phyloP scores from a whole-genome alignment of 2,113 vertebrate species.

The Takifugu flavidus region DNA sequence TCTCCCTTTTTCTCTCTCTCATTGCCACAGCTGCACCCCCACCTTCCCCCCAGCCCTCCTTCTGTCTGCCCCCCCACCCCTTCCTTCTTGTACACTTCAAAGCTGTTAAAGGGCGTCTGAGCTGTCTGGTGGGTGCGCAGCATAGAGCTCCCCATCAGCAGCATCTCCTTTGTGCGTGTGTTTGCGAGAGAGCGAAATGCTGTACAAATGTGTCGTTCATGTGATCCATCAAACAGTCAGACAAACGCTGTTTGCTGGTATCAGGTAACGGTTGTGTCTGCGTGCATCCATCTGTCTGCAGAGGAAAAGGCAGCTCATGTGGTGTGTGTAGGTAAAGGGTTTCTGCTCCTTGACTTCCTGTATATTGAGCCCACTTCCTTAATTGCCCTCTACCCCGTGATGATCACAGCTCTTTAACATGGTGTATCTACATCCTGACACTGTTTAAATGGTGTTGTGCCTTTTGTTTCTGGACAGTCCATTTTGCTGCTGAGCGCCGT shows the following conservation, averaged over 20 bases:
- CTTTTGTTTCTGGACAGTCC: slow-evolving; percentile 72
- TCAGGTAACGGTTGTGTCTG: slow-evolving; percentile 4
- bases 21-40: slow-evolving; percentile 23
- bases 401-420: background rate
- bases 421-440: background rate
- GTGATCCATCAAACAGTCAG: slow-evolving; percentile 27
- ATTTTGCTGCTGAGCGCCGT: slow-evolving; percentile 85
- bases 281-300: slow-evolving; percentile 13
- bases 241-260: slow-evolving; percentile 8
- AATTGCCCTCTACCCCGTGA: slow-evolving; percentile 16
- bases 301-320: slow-evolving; percentile 14
- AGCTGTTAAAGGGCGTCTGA: slow-evolving; percentile 50
- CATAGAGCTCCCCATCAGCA: slow-evolving; percentile 25
- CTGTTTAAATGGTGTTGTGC: background rate
- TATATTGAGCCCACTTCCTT: slow-evolving; percentile 13
- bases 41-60: background rate
- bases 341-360: slow-evolving; percentile 51
- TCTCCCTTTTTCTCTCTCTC: slow-evolving; percentile 26
- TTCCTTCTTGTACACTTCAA: slow-evolving; percentile 49
- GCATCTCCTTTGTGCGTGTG: slow-evolving; percentile 38
- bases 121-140: slow-evolving; percentile 49
- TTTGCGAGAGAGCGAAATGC: slow-evolving; percentile 25
- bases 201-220: slow-evolving; percentile 37
- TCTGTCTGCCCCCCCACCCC: slow-evolving; percentile 21
- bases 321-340: slow-evolving; percentile 17